Percentiles rank a stretch among this genome's conserved stretches.
Conservation (phyloP, 2,113 vertebrate genomes). For the Oryzias celebensis region DNA sequence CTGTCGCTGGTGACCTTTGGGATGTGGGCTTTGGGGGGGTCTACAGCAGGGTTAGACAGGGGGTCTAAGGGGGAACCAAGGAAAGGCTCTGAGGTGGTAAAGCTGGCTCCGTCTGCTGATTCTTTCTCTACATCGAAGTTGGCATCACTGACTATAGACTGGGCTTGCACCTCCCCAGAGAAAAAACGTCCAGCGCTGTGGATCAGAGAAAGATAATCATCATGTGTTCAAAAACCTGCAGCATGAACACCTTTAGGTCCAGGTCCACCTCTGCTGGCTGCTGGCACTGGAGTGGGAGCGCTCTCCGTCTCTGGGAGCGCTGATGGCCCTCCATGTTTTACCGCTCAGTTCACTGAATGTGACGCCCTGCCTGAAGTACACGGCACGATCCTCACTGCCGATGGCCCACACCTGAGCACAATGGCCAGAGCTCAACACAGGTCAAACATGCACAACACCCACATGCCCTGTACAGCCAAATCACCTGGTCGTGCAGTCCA, state of each 20-base stretch:
- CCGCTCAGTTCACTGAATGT: conserved; percentile 92
- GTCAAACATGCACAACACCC: neutral
- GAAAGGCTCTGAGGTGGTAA: neutral
- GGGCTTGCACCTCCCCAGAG: conserved; percentile 85
- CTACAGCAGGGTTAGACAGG: conserved; percentile 6
- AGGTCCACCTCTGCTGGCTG: conserved; percentile 86
- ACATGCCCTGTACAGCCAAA: neutral
- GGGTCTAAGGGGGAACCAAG: conserved; percentile 11
- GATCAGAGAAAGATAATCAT: neutral
- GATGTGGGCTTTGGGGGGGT: conserved; percentile 61
- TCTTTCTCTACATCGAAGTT: conserved; percentile 78
- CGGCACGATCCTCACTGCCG: conserved; percentile 80
- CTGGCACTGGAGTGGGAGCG: conserved; percentile 86
- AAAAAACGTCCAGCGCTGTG: conserved; percentile 94
- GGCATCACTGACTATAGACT: conserved; percentile 75
- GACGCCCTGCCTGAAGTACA: conserved; percentile 93
- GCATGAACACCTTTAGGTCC: neutral
- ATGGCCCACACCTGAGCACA: conserved; percentile 88
- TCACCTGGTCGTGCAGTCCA: conserved; percentile 93
- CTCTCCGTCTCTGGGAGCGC: conserved; percentile 81
- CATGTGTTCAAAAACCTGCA: too few relatives aligned
- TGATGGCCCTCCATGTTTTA: conserved; percentile 90
- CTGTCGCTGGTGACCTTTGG: conserved; percentile 83
- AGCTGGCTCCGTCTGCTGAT: conserved; percentile 27
- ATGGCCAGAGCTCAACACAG: neutral